These are phyloP conservation scores for Danio albolineatus DNA, from an alignment of 2,797 vertebrate species.

Conservation along the genomic window DNA sequence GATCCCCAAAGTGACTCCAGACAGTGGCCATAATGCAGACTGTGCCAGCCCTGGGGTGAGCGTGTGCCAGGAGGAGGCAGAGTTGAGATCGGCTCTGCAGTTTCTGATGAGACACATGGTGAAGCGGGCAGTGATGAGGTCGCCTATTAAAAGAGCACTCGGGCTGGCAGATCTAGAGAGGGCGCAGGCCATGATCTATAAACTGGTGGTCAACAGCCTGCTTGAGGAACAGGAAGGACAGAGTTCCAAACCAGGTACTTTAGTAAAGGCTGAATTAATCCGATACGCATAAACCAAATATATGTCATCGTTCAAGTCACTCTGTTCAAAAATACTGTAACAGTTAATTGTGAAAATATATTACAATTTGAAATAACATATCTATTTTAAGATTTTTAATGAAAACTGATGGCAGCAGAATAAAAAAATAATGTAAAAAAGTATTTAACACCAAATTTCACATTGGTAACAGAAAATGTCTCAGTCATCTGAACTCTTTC, in stretches of 20 bases:
- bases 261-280: neutral
- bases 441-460: no score
- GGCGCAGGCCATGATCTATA: slow-evolving; percentile 98
- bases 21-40: slow-evolving; percentile 94
- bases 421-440: no score
- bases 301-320: no score
- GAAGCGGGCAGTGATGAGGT: slow-evolving; percentile 95
- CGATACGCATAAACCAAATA: neutral
- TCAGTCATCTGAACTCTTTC: no score
- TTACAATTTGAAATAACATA: neutral
- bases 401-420: neutral
- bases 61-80: slow-evolving; percentile 90
- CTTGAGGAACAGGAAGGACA: slow-evolving; percentile 89
- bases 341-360: neutral
- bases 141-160: slow-evolving; percentile 92
- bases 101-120: slow-evolving; percentile 99
- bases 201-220: slow-evolving; percentile 91
- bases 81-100: slow-evolving; percentile 93
- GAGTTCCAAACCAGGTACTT: slow-evolving; percentile 84
- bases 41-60: slow-evolving; percentile 72
- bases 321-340: neutral
- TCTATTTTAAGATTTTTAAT: neutral
- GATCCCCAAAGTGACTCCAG: slow-evolving; percentile 91
- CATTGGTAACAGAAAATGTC: no score
- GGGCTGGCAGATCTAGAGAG: slow-evolving; percentile 93